phyloP scores from a whole-genome alignment of 2,113 vertebrate genomes.

The Erythrocercus mccallii region DNA sequence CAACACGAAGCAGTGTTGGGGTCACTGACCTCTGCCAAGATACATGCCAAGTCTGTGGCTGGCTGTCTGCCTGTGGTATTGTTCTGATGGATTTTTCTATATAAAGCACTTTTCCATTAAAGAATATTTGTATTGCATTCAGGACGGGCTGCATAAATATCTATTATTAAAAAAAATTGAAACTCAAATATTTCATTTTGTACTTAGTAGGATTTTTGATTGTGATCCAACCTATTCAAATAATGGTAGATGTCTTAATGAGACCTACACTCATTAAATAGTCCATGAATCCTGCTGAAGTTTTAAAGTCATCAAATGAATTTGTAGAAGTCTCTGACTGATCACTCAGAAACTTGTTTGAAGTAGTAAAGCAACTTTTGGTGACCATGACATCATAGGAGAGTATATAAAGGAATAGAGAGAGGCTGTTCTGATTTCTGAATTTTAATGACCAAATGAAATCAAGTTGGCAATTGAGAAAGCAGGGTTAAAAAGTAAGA shows the following conservation, averaged over 20 bases:
- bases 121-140: background rate
- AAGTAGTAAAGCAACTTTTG: background rate
- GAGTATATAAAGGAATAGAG: background rate
- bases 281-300: background rate
- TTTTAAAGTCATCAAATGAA: background rate
- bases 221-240: background rate
- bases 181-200: background rate
- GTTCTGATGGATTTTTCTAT: conserved; percentile 37
- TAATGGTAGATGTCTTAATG: background rate
- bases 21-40: conserved; percentile 34
- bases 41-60: background rate
- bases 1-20: conserved; percentile 36
- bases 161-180: background rate
- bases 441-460: background rate
- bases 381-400: background rate
- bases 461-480: background rate
- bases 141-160: background rate
- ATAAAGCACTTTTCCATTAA: conserved; percentile 35
- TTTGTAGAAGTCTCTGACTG: background rate
- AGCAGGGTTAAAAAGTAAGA: background rate
- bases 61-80: background rate
- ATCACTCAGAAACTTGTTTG: background rate
- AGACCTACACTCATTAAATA: background rate
- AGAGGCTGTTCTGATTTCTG: background rate
- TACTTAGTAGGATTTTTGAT: conserved; percentile 5